Evolutionary conservation across 2,113 vertebrate genomes (phyloP).

Genomic region (Mesocricetus auratus): DNA sequence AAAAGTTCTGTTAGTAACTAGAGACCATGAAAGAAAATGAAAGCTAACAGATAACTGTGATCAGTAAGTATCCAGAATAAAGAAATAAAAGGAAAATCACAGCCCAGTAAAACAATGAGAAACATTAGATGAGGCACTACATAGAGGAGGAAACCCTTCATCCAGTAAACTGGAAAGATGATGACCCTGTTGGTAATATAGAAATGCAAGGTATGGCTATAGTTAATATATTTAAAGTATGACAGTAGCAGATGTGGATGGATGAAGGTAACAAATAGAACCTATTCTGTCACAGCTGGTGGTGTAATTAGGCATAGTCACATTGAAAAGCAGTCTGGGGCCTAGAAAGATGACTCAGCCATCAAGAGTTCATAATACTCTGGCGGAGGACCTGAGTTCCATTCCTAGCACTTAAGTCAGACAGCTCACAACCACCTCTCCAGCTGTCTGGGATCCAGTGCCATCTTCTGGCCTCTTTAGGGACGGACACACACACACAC

Average conservation of each 20-base stretch:
- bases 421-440: not conserved
- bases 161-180: slow-evolving; percentile 8
- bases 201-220: not conserved
- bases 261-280: slow-evolving; percentile 26
- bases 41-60: not conserved
- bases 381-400: not conserved
- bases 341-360: not conserved
- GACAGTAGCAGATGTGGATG: not conserved
- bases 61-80: slow-evolving; percentile 44
- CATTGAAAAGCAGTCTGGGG: slow-evolving; percentile 22
- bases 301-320: slow-evolving; percentile 10
- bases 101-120: not conserved
- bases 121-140: not conserved
- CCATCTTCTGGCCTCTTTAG: not conserved
- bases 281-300: not conserved
- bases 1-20: slow-evolving; percentile 47
- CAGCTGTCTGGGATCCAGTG: not conserved
- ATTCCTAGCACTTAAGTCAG: not conserved
- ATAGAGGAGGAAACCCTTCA: not conserved
- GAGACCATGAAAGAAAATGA: slow-evolving; percentile 32
- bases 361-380: not conserved
- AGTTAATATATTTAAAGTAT: slow-evolving; percentile 9
- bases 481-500: not conserved
- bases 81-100: slow-evolving; percentile 46
- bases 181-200: slow-evolving; percentile 31